Percentiles rank a stretch among this genome's conserved stretches.
phyloP scores from a whole-genome alignment of 30 jellyfish, hydroid and myxozoan genomes.

The Aurelia sp. region DNA sequence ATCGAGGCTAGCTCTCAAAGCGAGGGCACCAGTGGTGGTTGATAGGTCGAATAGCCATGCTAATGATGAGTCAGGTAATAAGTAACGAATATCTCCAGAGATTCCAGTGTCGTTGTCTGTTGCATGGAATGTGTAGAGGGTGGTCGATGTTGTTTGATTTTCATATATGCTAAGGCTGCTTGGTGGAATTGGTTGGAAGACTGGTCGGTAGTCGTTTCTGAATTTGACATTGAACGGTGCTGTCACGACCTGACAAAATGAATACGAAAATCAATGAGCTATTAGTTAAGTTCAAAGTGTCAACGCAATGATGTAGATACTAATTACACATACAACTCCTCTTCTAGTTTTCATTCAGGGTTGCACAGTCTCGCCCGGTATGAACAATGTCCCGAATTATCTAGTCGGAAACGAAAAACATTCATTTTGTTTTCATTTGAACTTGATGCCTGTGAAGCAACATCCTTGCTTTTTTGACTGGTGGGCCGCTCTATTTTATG shows the following conservation, averaged over 20 bases:
- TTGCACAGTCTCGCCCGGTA: no score
- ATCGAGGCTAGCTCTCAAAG: slow-evolving; percentile 55
- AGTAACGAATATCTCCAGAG: slow-evolving; percentile 63
- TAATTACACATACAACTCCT: no score
- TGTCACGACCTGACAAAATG: slow-evolving; percentile 28
- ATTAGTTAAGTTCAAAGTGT: no score
- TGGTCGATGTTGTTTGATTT: slow-evolving; percentile 53
- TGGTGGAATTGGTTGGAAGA: slow-evolving; percentile 41
- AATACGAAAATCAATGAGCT: no score
- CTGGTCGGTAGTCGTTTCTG: slow-evolving; percentile 79
- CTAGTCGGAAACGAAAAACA: no score
- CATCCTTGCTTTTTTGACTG: no score
- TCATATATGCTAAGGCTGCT: slow-evolving; percentile 49
- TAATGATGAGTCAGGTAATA: slow-evolving; percentile 9
- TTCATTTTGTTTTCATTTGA: no score
- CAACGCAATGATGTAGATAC: no score
- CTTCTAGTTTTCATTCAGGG: no score
- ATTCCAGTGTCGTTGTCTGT: slow-evolving; percentile 83
- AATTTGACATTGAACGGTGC: slow-evolving; percentile 83
- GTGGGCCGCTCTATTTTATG: no score
- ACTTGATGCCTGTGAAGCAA: no score
- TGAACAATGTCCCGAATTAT: no score
- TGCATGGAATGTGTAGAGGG: slow-evolving; percentile 64
- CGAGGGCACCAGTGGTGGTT: slow-evolving; percentile 49
- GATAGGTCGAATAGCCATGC: slow-evolving; percentile 57